Evolutionary conservation across 2,888 invertebrate genomes (phyloP).

Genomic region (Andrena minutula): DNA sequence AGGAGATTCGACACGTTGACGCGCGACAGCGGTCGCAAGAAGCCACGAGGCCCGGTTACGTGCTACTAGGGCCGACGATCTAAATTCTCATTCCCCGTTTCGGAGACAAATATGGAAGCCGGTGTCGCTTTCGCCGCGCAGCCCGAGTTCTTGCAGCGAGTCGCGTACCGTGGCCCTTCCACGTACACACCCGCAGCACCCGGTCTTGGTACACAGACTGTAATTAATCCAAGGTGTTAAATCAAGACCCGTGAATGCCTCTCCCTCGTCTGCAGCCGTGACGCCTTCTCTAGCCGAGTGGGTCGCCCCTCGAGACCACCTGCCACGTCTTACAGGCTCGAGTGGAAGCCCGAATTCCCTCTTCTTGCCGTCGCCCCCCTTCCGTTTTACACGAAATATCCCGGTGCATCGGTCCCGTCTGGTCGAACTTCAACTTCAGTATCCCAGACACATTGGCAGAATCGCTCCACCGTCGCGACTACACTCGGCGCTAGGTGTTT

Average conservation of each 20-base stretch:
- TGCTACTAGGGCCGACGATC: neutral
- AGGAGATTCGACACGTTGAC: neutral
- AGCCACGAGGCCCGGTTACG: conserved; percentile 15
- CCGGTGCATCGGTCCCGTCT: conserved; percentile 41
- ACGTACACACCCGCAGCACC: conserved; percentile 25
- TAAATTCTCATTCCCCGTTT: conserved; percentile 16
- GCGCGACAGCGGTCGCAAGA: neutral
- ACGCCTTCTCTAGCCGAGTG: conserved; percentile 74
- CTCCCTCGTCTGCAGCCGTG: conserved; percentile 69
- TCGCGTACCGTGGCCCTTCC: conserved; percentile 26
- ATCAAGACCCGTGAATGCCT: conserved; percentile 79
- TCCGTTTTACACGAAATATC: conserved; percentile 46
- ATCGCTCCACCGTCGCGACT: neutral
- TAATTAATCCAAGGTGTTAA: conserved; percentile 83
- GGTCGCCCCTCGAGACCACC: conserved; percentile 72
- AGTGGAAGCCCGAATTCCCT: conserved; percentile 63
- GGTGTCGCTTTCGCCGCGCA: conserved; percentile 2
- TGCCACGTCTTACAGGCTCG: conserved; percentile 70
- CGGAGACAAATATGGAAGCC: conserved; percentile 33
- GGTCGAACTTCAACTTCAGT: conserved; percentile 33
- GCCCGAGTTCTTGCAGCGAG: conserved; percentile 33
- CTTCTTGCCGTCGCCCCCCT: conserved; percentile 54
- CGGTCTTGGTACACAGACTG: conserved; percentile 74
- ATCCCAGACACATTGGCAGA: conserved; percentile 13
- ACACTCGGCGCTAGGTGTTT: neutral